Percentiles rank a stretch among this genome's conserved stretches.
phyloP scores from a whole-genome alignment of 2,113 vertebrate genomes.

The Scomber japonicus region DNA sequence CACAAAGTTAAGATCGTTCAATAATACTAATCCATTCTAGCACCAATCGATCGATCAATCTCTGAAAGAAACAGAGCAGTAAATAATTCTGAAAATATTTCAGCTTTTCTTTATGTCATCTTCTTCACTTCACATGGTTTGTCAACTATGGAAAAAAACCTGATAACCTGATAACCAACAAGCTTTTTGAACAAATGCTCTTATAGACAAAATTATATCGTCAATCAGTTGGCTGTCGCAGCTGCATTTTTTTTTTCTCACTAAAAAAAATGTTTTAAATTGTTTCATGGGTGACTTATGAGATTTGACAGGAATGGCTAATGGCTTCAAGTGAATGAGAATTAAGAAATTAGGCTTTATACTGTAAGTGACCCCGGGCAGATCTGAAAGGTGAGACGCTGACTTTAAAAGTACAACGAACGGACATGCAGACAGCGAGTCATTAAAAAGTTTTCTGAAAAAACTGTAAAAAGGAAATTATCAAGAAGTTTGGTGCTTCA shows the following conservation, averaged over 20 bases:
- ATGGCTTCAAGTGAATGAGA: slow-evolving; percentile 6
- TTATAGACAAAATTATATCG: not conserved
- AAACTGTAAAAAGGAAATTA: slow-evolving; percentile 14
- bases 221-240: not conserved
- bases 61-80: slow-evolving; percentile 2
- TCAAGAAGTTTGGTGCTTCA: slow-evolving; percentile 23
- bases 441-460: not conserved
- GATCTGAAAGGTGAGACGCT: slow-evolving; percentile 5
- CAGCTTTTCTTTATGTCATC: not conserved
- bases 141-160: not conserved
- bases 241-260: not conserved
- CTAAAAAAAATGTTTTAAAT: not conserved
- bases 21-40: not conserved
- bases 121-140: not conserved
- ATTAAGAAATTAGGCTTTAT: not conserved
- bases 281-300: not conserved
- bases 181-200: not conserved
- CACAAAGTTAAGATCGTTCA: not conserved
- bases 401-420: slow-evolving; percentile 20
- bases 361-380: not conserved
- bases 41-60: not conserved
- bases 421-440: slow-evolving; percentile 10
- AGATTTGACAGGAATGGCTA: not conserved
- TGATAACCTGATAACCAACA: no score
- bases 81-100: not conserved